A percentile compares a stretch with the other conserved stretches of the same genome.
Evolutionary conservation across 2,797 vertebrate genomes (phyloP).

Genomic region (Melanotaenia maccullochi): DNA sequence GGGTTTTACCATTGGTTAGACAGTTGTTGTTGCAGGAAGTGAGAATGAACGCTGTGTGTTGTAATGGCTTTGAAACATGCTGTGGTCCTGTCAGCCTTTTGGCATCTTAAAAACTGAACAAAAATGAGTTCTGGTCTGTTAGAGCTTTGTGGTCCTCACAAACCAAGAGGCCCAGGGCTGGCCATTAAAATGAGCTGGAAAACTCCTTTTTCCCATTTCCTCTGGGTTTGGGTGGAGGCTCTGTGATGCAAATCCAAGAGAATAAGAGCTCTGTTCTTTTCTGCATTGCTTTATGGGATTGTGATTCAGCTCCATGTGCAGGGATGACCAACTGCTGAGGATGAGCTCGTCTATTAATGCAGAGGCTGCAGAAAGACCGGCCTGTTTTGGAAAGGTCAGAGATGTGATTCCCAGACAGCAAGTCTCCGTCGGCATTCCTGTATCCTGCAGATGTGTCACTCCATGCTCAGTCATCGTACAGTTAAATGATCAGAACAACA

Average conservation of each 20-base stretch:
- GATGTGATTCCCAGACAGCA: conserved; percentile 61
- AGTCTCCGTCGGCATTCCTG: conserved; percentile 41
- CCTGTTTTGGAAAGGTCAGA: conserved; percentile 61
- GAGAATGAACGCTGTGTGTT: conserved; percentile 46
- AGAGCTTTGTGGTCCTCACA: conserved; percentile 67
- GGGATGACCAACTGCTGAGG: conserved; percentile 57
- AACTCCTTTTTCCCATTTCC: conserved; percentile 75
- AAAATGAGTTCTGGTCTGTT: conserved; percentile 58
- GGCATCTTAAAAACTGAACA: conserved; percentile 51
- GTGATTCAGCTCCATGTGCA: conserved; percentile 55
- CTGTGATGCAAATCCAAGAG: conserved; percentile 74
- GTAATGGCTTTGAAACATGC: conserved; percentile 45
- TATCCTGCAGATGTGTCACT: conserved; percentile 25
- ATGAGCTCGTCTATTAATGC: conserved; percentile 47
- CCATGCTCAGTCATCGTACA: conserved; percentile 15
- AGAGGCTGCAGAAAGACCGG: conserved; percentile 52
- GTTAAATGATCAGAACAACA: background rate
- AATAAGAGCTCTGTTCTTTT: conserved; percentile 74
- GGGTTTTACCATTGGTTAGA: conserved; percentile 9
- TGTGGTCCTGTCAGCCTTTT: conserved; percentile 42
- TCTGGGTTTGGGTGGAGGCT: conserved; percentile 79
- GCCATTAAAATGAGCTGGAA: conserved; percentile 74
- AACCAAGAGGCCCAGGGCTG: conserved; percentile 66
- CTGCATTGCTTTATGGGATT: conserved; percentile 58
- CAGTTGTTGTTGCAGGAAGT: conserved; percentile 63